A percentile compares a stretch with the other conserved stretches of the same genome.
These are phyloP conservation scores for Pardalotus punctatus DNA, from an alignment of 2,113 vertebrate genomes.

Conservation along the genomic window DNA sequence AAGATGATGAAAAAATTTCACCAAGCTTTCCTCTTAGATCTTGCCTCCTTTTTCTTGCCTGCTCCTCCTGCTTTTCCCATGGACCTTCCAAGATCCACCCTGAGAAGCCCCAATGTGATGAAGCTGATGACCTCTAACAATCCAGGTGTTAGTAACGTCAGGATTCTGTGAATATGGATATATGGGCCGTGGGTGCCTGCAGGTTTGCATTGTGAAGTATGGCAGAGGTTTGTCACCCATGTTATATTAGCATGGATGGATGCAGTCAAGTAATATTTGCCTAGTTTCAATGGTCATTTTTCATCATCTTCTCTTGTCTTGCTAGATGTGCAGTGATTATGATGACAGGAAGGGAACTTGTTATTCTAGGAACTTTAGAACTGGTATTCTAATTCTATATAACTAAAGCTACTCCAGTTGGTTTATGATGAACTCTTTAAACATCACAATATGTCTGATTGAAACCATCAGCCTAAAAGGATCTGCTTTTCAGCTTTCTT, in stretches of 20 bases:
- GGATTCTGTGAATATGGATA: neutral
- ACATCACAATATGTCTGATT: slow-evolving; percentile 20
- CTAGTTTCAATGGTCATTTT: neutral
- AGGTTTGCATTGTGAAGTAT: neutral
- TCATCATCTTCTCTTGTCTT: slow-evolving; percentile 1
- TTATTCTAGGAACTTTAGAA: slow-evolving; percentile 7
- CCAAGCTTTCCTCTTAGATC: neutral
- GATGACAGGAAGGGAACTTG: neutral
- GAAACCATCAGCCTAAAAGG: neutral
- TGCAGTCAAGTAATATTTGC: neutral
- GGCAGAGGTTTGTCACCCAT: neutral
- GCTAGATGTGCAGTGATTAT: neutral
- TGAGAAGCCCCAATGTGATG: neutral
- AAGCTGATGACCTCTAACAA: neutral
- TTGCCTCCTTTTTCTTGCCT: neutral
- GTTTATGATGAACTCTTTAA: slow-evolving; percentile 26
- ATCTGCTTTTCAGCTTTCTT: neutral
- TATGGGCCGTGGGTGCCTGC: neutral
- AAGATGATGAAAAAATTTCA: neutral
- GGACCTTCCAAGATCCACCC: neutral
- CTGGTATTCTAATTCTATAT: neutral
- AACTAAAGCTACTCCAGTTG: slow-evolving; percentile 5
- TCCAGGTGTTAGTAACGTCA: neutral
- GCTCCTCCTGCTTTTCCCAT: neutral
- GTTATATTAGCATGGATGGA: neutral